phyloP scores from a whole-genome alignment of 2,113 vertebrate genomes.

The Psephotus haematonotus region DNA sequence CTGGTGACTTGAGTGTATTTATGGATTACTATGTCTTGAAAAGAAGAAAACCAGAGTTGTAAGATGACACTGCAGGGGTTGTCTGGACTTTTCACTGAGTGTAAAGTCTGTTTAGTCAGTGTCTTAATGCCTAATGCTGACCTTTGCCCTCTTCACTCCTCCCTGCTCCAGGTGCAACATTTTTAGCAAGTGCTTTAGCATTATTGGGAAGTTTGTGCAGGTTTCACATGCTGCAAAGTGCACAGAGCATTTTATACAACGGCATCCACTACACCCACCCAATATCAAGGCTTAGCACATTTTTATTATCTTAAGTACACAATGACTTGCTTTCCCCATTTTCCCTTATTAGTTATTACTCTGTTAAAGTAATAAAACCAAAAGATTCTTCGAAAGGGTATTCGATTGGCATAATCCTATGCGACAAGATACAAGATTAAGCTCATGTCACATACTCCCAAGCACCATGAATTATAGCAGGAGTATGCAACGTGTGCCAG shows the following conservation, averaged over 20 bases:
- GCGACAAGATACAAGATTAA: neutral
- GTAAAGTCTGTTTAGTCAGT: conserved; percentile 81
- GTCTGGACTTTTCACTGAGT: conserved; percentile 82
- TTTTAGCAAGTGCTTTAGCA: conserved; percentile 63
- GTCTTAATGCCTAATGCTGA: conserved; percentile 76
- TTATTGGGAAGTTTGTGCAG: conserved; percentile 20
- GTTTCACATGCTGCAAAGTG: conserved; percentile 28
- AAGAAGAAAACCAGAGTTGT: conserved; percentile 80
- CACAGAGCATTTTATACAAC: neutral
- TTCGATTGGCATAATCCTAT: neutral
- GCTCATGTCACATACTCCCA: neutral
- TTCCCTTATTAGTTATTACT: neutral
- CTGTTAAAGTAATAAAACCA: neutral
- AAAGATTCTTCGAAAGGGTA: neutral
- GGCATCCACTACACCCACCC: neutral
- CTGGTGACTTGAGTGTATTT: conserved; percentile 83
- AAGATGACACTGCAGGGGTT: conserved; percentile 81
- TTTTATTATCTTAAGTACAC: neutral
- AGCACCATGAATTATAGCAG: neutral
- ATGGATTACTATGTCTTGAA: conserved; percentile 83
- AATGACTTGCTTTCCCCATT: neutral
- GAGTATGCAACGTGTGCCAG: neutral
- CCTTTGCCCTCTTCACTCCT: conserved; percentile 81
- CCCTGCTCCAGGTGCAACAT: conserved; percentile 87
- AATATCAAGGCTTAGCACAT: neutral